phyloP scores from a whole-genome alignment of 2,113 vertebrate species.

The Burhinus bistriatus region DNA sequence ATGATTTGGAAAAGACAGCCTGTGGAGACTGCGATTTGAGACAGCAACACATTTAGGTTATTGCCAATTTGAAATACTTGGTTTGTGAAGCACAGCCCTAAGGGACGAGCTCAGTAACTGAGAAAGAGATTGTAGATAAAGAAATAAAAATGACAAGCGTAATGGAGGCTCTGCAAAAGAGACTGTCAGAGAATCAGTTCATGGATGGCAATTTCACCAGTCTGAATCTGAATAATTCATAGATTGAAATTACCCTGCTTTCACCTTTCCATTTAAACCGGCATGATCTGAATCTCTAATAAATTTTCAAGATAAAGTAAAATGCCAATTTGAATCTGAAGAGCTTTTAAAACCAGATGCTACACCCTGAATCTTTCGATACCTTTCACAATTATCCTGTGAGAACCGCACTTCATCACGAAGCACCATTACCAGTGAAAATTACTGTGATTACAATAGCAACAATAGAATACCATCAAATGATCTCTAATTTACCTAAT shows the following conservation, averaged over 20 bases:
- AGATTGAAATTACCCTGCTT: conserved; percentile 84
- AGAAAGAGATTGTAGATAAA: conserved; percentile 79
- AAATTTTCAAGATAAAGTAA: conserved; percentile 82
- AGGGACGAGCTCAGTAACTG: conserved; percentile 76
- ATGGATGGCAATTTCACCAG: conserved; percentile 79
- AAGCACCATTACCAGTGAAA: conserved; percentile 78
- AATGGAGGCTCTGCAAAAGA: conserved; percentile 77
- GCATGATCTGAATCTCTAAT: conserved; percentile 85
- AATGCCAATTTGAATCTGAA: conserved; percentile 82
- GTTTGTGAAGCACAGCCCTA: conserved; percentile 78
- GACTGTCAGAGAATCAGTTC: conserved; percentile 78
- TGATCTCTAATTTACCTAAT: conserved; percentile 76
- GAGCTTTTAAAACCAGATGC: conserved; percentile 83
- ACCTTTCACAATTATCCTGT: conserved; percentile 76
- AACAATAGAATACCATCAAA: conserved; percentile 77
- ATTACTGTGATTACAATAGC: conserved; percentile 79
- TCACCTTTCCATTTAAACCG: conserved; percentile 83
- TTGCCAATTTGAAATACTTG: conserved; percentile 80
- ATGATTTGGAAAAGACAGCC: conserved; percentile 76
- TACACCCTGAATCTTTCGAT: conserved; percentile 73
- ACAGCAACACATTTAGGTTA: conserved; percentile 75
- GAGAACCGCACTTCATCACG: conserved; percentile 76
- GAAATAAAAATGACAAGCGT: conserved; percentile 84
- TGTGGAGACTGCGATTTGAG: conserved; percentile 73
- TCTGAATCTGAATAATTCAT: conserved; percentile 87